These are phyloP conservation scores for Ametastegia equiseti DNA, from an alignment of 2,888 invertebrate genomes.

Conservation along the genomic window DNA sequence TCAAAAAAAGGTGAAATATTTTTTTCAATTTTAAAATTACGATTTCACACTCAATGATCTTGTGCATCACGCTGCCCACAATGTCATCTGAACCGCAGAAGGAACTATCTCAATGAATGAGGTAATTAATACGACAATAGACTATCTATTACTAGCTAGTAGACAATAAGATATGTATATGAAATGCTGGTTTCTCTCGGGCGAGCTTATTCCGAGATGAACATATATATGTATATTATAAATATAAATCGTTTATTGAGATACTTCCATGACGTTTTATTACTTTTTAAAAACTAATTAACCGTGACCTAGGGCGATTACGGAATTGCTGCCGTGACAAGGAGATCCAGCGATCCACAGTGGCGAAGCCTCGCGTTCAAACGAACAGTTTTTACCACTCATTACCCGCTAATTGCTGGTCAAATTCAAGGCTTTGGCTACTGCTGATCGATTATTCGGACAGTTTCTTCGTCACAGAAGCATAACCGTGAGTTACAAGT, in stretches of 20 bases:
- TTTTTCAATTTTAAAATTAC: neutral
- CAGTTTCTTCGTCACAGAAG: conserved; percentile 71
- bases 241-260: conserved; percentile 66
- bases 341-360: conserved; percentile 64
- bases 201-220: no score
- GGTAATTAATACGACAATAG: conserved; percentile 66
- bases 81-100: conserved; percentile 56
- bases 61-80: conserved; percentile 16
- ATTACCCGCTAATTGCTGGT: conserved; percentile 37
- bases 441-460: conserved; percentile 59
- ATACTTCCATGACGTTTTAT: conserved; percentile 62
- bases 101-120: conserved; percentile 72
- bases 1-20: neutral
- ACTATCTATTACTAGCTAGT: conserved; percentile 25
- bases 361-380: conserved; percentile 69
- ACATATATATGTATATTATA: no score
- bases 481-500: conserved; percentile 54
- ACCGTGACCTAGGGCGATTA: conserved; percentile 31
- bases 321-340: conserved; percentile 72
- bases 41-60: neutral
- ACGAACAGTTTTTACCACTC: neutral
- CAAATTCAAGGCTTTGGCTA: conserved; percentile 66
- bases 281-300: conserved; percentile 47
- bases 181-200: neutral
- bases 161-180: neutral